Base-by-base conservation (phyloP, 30 jellyfish, hydroid and myxozoan species). In the Turritopsis dohrnii region DNA sequence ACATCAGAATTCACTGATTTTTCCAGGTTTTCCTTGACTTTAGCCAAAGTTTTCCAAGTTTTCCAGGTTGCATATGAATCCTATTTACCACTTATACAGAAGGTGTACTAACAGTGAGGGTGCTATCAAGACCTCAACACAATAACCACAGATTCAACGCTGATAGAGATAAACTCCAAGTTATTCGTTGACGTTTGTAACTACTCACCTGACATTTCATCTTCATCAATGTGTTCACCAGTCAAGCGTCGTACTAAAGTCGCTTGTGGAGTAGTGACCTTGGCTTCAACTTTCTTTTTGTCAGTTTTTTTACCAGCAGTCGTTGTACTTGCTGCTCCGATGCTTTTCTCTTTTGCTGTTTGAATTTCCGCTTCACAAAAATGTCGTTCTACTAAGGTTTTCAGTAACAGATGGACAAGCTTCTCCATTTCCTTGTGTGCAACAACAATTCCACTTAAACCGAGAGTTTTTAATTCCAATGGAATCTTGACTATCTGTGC, bases 221-320 rank as follows among this genome's bases (percentile, higher is more conserved):
- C 95, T 29, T 92, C 95, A 75, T 92, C 96, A 30, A 92, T 88
- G 52, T 91, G 94, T 72, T 92, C 97, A 27, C 97, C 97, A 0
- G 93, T 92, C 74, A 92, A 71, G 30, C 97, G 84, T 66, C 97
- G 85, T n/a, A 87, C 96, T 71, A 92, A 80, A 25, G 92, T 89
- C 25, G 95, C 94, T 53, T 92, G 97, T 52, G 94, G 97, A 21
- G 89, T 66, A 17, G 52, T 65, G 21, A 25, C 79, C 54, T 83
- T 90, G 52, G 72, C 31, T 23, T 24, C 81, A 81, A 52, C 84
- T 25, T 84, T 89, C 29, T 26, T 81, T 54, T 66, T 90, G 54
- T 80, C 75, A 26, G 72, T 89, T 71, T 53, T 71, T 52, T 85
- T 88, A 7, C n/a, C 54, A 23, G 52, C 83, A 54, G 71, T 86